Evolutionary conservation across 2,113 vertebrate genomes (phyloP), one percentile per base, ranked within the genome.

Genomic region (Scomber colias): DNA sequence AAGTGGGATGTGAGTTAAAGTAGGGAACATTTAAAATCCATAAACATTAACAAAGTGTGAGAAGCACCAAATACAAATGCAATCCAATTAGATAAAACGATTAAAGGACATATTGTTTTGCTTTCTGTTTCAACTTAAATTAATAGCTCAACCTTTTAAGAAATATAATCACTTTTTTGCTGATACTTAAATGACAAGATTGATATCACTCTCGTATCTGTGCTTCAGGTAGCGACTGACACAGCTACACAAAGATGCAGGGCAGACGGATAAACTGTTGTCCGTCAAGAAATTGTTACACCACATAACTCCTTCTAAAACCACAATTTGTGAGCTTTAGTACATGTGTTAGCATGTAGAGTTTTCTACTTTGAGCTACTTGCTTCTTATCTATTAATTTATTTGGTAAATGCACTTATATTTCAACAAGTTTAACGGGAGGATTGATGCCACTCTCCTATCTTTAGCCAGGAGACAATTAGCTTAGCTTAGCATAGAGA

Each of bases 1-100:
- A n/a, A n/a, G n/a, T n/a, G n/a, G n/a, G n/a, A n/a, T n/a, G n/a
- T 19, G 17, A 55, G 45, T 48, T 17, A 75, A 66, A 53, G 11
- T 21, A 11, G 35, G 24, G 15, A 3, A 54, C 19, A 51, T 14
- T 51, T 64, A 10, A 65, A 86, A 54, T 49, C 40, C 35, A 61
- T 17, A 2, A 69, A 24, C 44, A 35, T 62, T 5, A 30, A 69
- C 50, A 71, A 12, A 51, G 1, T 12, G 2, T 9, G 9, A 72
- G 8, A 21, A 13, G 40, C 7, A 75, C 11, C 48, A 9, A 45
- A 55, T 21, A 5, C 45, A 19, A 51, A 51, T n/a, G 60, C 35
- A 48, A 30, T 4, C 10, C 35, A 56, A 67, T 7, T 16, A 40
- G 2, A 48, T 46, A 12, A 6, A 13, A 5, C 30, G 8, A 55